Conservation (phyloP, 2,113 vertebrate genomes). For the Callionymus lyra region DNA sequence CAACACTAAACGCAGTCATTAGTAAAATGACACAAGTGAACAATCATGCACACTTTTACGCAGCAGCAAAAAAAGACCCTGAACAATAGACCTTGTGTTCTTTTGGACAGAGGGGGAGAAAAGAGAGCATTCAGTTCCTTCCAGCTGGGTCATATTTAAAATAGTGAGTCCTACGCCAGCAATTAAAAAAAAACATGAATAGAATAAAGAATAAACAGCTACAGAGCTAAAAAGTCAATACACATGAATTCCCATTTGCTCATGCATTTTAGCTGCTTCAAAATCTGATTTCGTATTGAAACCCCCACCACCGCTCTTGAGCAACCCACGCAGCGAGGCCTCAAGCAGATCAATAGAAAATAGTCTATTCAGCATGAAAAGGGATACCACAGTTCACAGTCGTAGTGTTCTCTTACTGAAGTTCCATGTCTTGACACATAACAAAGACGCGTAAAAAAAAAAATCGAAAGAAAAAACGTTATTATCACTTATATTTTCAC, state of each 20-base stretch:
- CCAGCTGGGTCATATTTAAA: slow-evolving; percentile 62
- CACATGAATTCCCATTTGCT: too few relatives aligned
- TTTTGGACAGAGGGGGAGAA: slow-evolving; percentile 39
- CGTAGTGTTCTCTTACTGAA: slow-evolving; percentile 20
- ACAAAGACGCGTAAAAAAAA: slow-evolving; percentile 25
- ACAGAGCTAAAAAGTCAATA: too few relatives aligned
- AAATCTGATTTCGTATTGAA: background rate
- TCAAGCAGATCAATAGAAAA: slow-evolving; percentile 31
- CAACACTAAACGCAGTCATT: too few relatives aligned
- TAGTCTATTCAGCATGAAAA: slow-evolving; percentile 27
- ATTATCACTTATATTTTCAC: background rate
- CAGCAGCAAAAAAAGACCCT: slow-evolving; percentile 10
- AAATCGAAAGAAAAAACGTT: background rate
- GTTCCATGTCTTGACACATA: slow-evolving; percentile 22
- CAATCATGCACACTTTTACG: slow-evolving; percentile 7
- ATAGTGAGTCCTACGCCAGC: too few relatives aligned
- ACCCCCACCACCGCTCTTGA: slow-evolving; percentile 8
- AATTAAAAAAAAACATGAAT: too few relatives aligned
- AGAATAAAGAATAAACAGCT: too few relatives aligned
- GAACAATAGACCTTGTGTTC: slow-evolving; percentile 50
- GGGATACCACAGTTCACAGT: slow-evolving; percentile 24
- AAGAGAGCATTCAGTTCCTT: slow-evolving; percentile 29
- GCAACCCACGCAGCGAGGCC: slow-evolving; percentile 8
- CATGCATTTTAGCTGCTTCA: too few relatives aligned
- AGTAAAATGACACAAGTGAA: too few relatives aligned